Evolutionary conservation across 2,888 invertebrate species (phyloP).

Genomic region (Allacma fusca): DNA sequence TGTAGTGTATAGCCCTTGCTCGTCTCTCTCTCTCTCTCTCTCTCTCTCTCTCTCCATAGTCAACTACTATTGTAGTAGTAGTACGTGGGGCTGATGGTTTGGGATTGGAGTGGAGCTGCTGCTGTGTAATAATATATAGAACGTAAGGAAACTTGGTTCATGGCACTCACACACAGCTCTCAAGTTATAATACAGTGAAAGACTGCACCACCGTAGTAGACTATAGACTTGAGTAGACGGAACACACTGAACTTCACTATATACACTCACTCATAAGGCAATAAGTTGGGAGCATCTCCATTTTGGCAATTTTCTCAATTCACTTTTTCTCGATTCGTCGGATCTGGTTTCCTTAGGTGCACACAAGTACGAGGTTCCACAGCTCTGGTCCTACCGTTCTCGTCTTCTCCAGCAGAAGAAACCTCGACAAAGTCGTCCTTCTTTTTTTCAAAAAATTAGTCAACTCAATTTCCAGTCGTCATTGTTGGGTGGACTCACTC

Average conservation of each 20-base stretch:
- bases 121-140: too few relatives aligned
- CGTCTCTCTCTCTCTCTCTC: neutral
- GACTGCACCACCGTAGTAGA: neutral
- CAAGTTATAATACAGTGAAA: too few relatives aligned
- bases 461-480: conserved; percentile 8
- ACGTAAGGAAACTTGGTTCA: too few relatives aligned
- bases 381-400: conserved; percentile 9
- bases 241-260: conserved; percentile 22
- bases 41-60: neutral
- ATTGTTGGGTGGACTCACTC: conserved; percentile 23
- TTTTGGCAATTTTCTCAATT: conserved; percentile 41
- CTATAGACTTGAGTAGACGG: conserved; percentile 6
- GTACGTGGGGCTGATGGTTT: too few relatives aligned
- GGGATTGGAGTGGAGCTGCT: too few relatives aligned
- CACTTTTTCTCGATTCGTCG: conserved; percentile 28
- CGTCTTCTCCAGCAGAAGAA: conserved; percentile 7
- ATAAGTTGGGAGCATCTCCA: conserved; percentile 39
- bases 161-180: too few relatives aligned
- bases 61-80: too few relatives aligned
- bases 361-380: neutral
- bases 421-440: neutral
- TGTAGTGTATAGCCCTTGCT: neutral
- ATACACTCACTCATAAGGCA: conserved; percentile 32
- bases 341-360: conserved; percentile 24
- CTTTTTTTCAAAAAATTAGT: neutral